Base-by-base conservation (phyloP, 2,797 vertebrate genomes). In the Crenuchus spilurus region DNA sequence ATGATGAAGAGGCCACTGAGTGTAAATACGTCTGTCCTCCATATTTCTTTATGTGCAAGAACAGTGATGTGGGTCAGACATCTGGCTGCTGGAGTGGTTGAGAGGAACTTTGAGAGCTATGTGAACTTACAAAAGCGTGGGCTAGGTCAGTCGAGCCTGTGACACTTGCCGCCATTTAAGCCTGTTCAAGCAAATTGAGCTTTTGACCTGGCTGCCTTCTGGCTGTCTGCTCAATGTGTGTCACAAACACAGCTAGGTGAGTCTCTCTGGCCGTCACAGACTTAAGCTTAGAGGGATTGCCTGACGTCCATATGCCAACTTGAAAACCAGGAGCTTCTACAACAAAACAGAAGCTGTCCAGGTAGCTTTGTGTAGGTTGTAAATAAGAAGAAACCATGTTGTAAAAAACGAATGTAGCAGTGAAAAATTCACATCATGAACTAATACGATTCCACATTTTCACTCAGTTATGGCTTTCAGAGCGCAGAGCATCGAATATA, bases 251-350 rank as follows among this genome's bases (percentile, higher is more conserved):
- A 76, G 72, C 30, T 28, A 65, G 42, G 57, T 67, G 63, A 57
- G 75, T 35, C 28, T 54, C 62, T 62, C 54, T 35, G 52, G 44
- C 65, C 65, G 35, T 75, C 75, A 62, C 37, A n/a, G 46, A 52
- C 42, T 80, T 72, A 75, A 72, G 71, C 74, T 83, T 91, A 91
- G 89, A 80, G 75, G 83, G 87, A 88, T 89, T 86, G 80, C 67
- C 83, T 80, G 55, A 41, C 22, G 75, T 72, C 90, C 90, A 92
- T 90, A 91, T 91, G 89, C 57, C 70, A 6, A 60, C 1, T 48
- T 42, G 24, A 61, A 44, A 41, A 67, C 30, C 58, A 72, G 73
- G 74, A 72, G 63, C 39, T 9, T 60, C 48, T 26, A 13, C 11
- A 42, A 44, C 31, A 60, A 46, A 22, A 1, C 41, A 20, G 20